Evolutionary conservation across 2,888 invertebrate species (phyloP), one percentile per base, ranked within the genome.

Genomic region (Cephus runcator): DNA sequence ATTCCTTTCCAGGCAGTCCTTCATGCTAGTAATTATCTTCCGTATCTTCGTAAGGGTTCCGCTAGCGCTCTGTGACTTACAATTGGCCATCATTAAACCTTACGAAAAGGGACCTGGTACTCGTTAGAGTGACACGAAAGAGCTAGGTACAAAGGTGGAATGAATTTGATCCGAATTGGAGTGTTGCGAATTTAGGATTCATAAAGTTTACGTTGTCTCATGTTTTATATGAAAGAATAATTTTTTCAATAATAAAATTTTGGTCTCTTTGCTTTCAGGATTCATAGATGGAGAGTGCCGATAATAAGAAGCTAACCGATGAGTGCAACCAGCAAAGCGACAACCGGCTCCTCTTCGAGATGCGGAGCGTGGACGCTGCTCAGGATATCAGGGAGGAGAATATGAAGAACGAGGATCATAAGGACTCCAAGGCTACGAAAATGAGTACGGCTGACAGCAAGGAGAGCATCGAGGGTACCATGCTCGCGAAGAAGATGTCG

Each of bases 211-310:
- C 15, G 23, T 23, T 2, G 23, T 9, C 23, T 23, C 23, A 23
- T 6, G 6, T 56, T 56, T 56, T 23, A 56, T 1, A 4, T 56
- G 0, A 56, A 23, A 56, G 23, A 15, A 56, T 9, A 56, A 23
- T 56, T 6, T 23, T 6, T 9, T 9, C 2, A 23, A 56, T 56
- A 23, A 56, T 56, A 56, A 2, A 56, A 56, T 9, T 23, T 76
- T 31, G 6, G 6, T 79, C 31, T 73, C 9, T 0, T 35, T 80
- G 11, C 35, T 85, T 82, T 11, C 84, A 90, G 90, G 56, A 86
- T 87, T 81, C 80, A 83, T 87, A 88, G 87, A 90, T 90, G 90
- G 90, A 90, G 88, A 86, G 88, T 83, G 85, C 85, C 82, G 86
- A 86, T 78, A 87, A 87, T 79, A 87, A 88, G 69, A 88, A 88